These are phyloP conservation scores for Hofmannophila pseudospretella DNA, from an alignment of 2,888 invertebrate genomes.

Conservation along the genomic window DNA sequence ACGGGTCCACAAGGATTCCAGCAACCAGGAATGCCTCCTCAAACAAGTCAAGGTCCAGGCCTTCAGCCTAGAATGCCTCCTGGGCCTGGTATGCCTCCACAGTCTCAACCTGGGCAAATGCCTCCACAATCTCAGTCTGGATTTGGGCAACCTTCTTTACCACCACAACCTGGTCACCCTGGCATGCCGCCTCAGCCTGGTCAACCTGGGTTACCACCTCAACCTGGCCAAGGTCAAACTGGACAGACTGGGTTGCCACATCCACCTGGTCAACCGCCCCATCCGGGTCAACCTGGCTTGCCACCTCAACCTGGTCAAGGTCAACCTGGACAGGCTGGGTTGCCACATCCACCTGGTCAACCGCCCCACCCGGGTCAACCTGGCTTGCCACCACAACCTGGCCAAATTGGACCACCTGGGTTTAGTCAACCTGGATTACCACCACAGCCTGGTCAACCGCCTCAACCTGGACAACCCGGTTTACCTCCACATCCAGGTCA, in stretches of 20 bases:
- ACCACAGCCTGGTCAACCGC: slow-evolving; percentile 15
- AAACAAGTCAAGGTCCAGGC: slow-evolving; percentile 14
- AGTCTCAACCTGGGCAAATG: slow-evolving; percentile 24
- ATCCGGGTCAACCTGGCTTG: slow-evolving; percentile 8
- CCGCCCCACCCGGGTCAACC: slow-evolving; percentile 17
- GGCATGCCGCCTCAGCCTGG: slow-evolving; percentile 23
- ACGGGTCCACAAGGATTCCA: not conserved
- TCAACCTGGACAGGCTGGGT: slow-evolving; percentile 11
- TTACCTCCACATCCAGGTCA: slow-evolving; percentile 28
- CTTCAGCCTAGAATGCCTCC: slow-evolving; percentile 21
- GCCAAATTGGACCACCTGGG: slow-evolving; percentile 30
- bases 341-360: slow-evolving; percentile 16
- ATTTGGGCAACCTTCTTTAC: slow-evolving; percentile 22
- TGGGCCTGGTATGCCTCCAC: slow-evolving; percentile 26
- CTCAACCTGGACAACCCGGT: slow-evolving; percentile 26
- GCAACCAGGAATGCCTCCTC: slow-evolving; percentile 21
- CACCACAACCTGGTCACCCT: slow-evolving; percentile 17
- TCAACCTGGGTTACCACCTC: slow-evolving; percentile 26
- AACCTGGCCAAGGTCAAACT: slow-evolving; percentile 29
- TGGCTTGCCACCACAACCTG: slow-evolving; percentile 23
- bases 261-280: slow-evolving; percentile 15
- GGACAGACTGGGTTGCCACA: slow-evolving; percentile 15
- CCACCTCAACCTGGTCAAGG: slow-evolving; percentile 9
- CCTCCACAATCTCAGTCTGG: slow-evolving; percentile 16
- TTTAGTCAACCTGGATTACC: slow-evolving; percentile 28